These are phyloP conservation scores for Pyrgus malvae DNA, from an alignment of 2,888 invertebrate species.

Conservation along the genomic window DNA sequence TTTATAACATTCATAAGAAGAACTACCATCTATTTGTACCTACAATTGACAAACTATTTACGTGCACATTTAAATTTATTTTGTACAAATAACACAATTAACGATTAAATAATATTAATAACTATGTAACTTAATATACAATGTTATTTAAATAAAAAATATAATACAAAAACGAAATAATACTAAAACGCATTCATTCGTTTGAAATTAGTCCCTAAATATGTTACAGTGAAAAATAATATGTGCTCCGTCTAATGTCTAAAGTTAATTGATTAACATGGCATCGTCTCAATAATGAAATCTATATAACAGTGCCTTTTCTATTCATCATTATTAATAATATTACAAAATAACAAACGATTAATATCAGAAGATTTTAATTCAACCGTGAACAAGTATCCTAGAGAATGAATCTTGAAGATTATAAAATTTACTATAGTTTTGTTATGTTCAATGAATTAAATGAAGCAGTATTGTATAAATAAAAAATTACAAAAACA, in stretches of 20 bases:
- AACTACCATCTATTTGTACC: slow-evolving; percentile 32
- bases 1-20: slow-evolving; percentile 42
- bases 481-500: no score
- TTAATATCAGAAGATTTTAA: no score
- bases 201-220: slow-evolving; percentile 42
- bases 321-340: not conserved
- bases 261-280: slow-evolving; percentile 58
- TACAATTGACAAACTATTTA: slow-evolving; percentile 49
- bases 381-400: no score
- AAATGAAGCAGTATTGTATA: no score
- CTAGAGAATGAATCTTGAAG: no score
- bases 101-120: slow-evolving; percentile 13
- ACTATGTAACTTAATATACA: slow-evolving; percentile 30
- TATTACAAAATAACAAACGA: no score
- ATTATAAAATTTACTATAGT: no score
- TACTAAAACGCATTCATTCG: slow-evolving; percentile 77
- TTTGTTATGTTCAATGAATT: no score
- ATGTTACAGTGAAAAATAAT: slow-evolving; percentile 32
- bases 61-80: slow-evolving; percentile 33
- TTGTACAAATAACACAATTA: slow-evolving; percentile 28
- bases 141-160: slow-evolving; percentile 26
- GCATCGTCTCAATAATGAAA: slow-evolving; percentile 48
- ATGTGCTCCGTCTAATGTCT: slow-evolving; percentile 46
- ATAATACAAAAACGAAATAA: slow-evolving; percentile 60
- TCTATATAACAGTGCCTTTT: slow-evolving; percentile 42